These are phyloP conservation scores for Vultur gryphus DNA, from an alignment of 2,797 vertebrate species.

Conservation along the genomic window DNA sequence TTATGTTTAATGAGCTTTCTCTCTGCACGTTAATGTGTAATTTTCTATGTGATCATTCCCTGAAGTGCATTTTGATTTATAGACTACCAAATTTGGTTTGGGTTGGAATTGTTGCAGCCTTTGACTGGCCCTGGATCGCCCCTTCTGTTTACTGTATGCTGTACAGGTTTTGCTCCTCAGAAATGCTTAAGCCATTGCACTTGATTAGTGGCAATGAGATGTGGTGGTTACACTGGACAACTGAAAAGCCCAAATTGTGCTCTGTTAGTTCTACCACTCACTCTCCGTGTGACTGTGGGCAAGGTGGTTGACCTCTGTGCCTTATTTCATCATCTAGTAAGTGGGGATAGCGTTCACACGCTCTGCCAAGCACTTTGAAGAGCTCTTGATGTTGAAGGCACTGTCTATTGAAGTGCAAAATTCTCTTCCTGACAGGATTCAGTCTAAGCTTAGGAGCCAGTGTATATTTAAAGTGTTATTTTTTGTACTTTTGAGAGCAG, in stretches of 20 bases:
- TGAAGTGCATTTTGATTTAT: constrained; percentile 37
- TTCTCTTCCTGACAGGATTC: not conserved
- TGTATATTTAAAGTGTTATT: constrained; percentile 36
- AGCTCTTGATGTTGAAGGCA: constrained; percentile 17
- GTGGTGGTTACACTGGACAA: not conserved
- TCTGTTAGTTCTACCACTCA: not conserved
- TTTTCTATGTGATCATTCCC: not conserved
- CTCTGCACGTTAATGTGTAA: not conserved
- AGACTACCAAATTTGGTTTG: not conserved
- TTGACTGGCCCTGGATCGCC: not conserved
- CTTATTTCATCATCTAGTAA: constrained; percentile 25
- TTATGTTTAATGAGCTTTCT: not conserved
- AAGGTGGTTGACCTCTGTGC: constrained; percentile 33
- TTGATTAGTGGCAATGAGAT: not conserved
- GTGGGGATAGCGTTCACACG: not conserved
- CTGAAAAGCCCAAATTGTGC: not conserved
- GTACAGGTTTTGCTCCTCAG: not conserved
- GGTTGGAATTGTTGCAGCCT: not conserved
- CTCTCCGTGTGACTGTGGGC: not conserved
- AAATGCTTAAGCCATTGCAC: not conserved
- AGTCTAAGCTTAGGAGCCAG: not conserved
- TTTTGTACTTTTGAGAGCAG: constrained; percentile 15
- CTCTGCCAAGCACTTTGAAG: constrained; percentile 36
- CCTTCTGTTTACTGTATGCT: not conserved
- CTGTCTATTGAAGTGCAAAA: not conserved